Conservation (phyloP, 2,797 vertebrate species). For the Margarornis squamiger region DNA sequence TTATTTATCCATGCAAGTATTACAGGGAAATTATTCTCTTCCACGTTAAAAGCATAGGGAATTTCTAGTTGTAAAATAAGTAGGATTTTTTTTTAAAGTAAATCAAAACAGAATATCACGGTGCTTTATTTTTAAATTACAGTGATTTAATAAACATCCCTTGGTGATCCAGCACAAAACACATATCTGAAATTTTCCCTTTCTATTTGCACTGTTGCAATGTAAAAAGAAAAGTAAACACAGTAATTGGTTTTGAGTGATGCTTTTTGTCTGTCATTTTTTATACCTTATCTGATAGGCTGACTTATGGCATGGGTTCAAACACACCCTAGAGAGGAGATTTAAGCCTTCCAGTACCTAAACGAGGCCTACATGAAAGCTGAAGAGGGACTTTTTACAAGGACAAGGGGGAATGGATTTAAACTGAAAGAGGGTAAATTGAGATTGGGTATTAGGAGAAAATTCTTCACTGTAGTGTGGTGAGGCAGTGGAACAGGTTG, state of each 20-base stretch:
- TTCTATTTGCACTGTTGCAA: neutral
- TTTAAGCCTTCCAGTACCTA: neutral
- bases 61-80: constrained; percentile 15
- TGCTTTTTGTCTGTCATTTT: neutral
- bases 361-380: accelerated
- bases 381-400: neutral
- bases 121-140: constrained; percentile 7
- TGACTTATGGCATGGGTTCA: neutral
- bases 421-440: neutral
- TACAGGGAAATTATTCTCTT: constrained; percentile 7
- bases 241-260: neutral
- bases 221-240: neutral
- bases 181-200: neutral
- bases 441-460: neutral
- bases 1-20: constrained; percentile 19
- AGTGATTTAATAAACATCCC: neutral
- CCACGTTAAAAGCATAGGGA: neutral
- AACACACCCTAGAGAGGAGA: neutral
- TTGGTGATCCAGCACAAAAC: neutral
- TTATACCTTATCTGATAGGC: neutral
- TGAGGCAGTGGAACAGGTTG: neutral
- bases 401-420: neutral
- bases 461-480: neutral
- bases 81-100: neutral
- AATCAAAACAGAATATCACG: neutral